Percentiles rank a stretch among this genome's conserved stretches.
Conservation (phyloP, 2,797 vertebrate species). For the Malurus splendens region DNA sequence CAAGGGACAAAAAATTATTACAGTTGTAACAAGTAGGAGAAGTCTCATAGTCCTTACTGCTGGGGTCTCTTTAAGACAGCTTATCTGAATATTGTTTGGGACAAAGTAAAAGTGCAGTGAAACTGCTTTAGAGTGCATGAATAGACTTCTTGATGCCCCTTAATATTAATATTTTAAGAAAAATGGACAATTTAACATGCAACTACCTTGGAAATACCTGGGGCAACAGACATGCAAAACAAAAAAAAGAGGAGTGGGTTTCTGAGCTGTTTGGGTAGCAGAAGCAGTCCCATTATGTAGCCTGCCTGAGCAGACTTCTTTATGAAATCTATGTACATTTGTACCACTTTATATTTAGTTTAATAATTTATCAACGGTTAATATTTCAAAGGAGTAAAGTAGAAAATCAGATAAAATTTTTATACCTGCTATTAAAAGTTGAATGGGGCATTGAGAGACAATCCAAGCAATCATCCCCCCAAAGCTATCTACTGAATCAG, state of each 20-base stretch:
- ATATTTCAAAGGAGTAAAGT: slow-evolving; percentile 73
- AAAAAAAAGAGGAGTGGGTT: not conserved
- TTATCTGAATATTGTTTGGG: not conserved
- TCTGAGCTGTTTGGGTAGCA: not conserved
- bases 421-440: slow-evolving; percentile 66
- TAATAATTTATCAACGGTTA: slow-evolving; percentile 73
- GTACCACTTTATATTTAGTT: slow-evolving; percentile 67
- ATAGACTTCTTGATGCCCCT: not conserved
- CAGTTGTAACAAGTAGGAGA: not conserved
- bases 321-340: slow-evolving; percentile 58
- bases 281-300: slow-evolving; percentile 15
- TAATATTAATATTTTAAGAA: not conserved
- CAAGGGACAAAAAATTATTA: not conserved
- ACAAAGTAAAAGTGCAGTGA: not conserved
- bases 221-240: not conserved
- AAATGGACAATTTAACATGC: not conserved
- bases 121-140: not conserved
- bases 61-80: not conserved
- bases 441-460: slow-evolving; percentile 35
- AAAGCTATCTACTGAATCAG: not conserved
- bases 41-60: not conserved
- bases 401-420: slow-evolving; percentile 72
- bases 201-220: not conserved
- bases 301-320: slow-evolving; percentile 2
- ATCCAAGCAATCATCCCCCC: not conserved